Base-by-base conservation (phyloP, 2,797 vertebrate genomes). In the Hoplostethus atlanticus region DNA sequence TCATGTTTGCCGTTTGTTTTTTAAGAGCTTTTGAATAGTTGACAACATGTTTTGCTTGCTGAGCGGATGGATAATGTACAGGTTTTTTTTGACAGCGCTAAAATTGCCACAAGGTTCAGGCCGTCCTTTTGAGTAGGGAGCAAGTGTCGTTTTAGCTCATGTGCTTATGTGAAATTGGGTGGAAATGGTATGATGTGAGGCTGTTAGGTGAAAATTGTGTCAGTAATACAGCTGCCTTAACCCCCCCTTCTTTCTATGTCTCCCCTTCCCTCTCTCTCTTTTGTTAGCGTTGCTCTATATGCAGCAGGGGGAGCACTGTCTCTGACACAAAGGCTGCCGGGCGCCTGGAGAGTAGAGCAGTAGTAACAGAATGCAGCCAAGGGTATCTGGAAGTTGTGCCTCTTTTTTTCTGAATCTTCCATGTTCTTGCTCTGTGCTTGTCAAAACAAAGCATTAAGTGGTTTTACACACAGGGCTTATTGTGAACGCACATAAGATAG, bases 231-330 rank as follows among this genome's bases (percentile, higher is more conserved):
- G 44, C 75, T 6, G 42, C 63, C 7, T 53, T 42, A 2, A 11
- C 61, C 4, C n/a, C 9, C 10, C 36, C 36, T 5, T 3, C 13
- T n/a, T 11, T 8, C 34, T 13, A 16, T n/a, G 44, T 28, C 17
- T 46, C 12, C 12, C 25, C n/a, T 38, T 36, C 13, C 12, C 68
- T 51, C 59, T 47, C 65, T 42, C 21, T 52, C 60, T 52, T 66
- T 73, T 78, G 79, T 82, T 34, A 1, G 71, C 47, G 30, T 64
- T 67, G 1, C 46, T 57, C 4, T 2, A 38, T 64, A 67, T 87
- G 84, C 93, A 91, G 93, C 91, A 95, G 95, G 91, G 94, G 94
- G 93, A 92, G 94, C 94, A 90, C 87, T 76, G 83, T 54, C 92
- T 91, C 86, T 84, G 86, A 66, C 76, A 88, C 79, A 42, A 3